phyloP scores from a whole-genome alignment of 2,113 vertebrate species.

The Ciconia stormi region DNA sequence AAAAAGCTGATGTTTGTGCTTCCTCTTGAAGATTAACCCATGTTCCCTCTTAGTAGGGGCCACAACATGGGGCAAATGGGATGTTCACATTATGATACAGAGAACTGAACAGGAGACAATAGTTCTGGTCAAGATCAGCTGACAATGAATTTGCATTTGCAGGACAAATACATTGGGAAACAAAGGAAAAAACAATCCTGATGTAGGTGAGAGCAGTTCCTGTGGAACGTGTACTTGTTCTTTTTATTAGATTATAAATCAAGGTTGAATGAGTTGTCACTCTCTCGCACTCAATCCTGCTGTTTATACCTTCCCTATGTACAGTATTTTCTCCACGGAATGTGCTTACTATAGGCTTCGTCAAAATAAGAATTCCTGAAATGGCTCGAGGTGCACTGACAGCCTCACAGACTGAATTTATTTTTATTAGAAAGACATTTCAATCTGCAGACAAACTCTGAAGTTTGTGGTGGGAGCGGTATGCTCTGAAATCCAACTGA shows the following conservation, averaged over 20 bases:
- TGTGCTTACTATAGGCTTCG: accelerated
- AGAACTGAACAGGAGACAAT: background rate
- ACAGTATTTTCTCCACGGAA: background rate
- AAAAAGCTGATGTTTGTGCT: background rate
- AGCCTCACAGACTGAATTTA: background rate
- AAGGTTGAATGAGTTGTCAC: background rate
- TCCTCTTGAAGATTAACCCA: background rate
- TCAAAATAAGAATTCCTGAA: background rate
- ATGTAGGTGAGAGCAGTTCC: background rate
- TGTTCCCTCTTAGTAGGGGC: background rate
- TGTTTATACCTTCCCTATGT: background rate
- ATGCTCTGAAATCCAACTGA: background rate
- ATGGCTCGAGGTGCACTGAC: background rate
- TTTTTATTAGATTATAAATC: background rate
- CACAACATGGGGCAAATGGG: background rate
- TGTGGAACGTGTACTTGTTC: background rate
- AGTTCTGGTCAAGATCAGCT: background rate
- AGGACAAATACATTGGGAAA: background rate
- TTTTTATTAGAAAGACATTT: background rate
- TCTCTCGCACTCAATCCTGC: background rate
- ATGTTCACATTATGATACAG: background rate
- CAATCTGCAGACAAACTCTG: background rate
- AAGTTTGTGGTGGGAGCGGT: background rate
- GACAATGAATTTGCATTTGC: background rate
- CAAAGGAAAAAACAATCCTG: background rate